These are phyloP conservation scores for Gyrodactylus bullatarudis DNA, from an alignment of 1,140 invertebrate genomes.

Conservation along the genomic window DNA sequence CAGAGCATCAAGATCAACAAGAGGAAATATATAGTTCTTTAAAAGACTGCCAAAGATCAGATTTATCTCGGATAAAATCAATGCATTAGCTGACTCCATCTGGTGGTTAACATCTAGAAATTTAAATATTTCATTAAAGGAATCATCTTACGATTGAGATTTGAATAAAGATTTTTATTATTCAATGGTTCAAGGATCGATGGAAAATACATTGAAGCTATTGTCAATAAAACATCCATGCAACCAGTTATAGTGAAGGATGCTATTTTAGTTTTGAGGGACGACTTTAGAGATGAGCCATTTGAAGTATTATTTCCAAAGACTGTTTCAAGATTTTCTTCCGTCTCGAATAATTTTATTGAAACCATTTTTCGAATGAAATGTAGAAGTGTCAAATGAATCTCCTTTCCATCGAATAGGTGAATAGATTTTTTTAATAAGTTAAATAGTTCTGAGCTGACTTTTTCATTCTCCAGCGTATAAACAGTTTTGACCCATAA, in stretches of 20 bases:
- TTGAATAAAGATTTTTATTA: neutral
- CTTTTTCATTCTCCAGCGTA: neutral
- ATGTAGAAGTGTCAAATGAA: no score
- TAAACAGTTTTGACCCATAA: neutral
- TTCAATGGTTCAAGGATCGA: neutral
- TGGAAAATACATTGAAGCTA: neutral
- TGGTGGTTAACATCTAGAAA: neutral
- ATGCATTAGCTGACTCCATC: neutral
- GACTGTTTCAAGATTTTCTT: neutral
- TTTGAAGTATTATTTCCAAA: no score
- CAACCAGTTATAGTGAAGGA: neutral
- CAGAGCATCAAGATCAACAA: neutral
- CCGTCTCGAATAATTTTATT: no score
- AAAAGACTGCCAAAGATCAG: neutral
- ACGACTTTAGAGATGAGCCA: no score
- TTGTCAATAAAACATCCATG: neutral
- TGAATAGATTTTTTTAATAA: no score
- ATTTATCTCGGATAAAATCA: neutral
- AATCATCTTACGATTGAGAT: neutral
- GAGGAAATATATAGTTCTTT: neutral
- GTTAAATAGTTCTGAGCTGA: no score
- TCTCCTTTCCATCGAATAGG: no score
- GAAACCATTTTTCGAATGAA: no score
- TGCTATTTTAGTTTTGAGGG: neutral
- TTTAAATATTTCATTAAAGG: no score